Conservation (phyloP, 2,113 vertebrate genomes). For the Platysternon megacephalum region DNA sequence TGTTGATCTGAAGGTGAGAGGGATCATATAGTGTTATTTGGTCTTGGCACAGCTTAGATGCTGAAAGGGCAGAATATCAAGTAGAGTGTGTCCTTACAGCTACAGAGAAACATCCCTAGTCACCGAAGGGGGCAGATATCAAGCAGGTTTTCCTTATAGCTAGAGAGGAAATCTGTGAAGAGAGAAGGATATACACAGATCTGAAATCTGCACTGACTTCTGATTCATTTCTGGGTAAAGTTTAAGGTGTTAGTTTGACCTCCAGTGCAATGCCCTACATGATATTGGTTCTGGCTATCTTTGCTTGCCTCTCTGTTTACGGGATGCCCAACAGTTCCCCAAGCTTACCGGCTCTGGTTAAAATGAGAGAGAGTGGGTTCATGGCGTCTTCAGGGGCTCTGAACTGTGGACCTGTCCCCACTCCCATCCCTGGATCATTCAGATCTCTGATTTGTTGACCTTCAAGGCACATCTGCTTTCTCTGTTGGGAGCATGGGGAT, state of each 20-base stretch:
- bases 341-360: background rate
- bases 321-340: background rate
- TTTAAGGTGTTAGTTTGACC: background rate
- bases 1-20: background rate
- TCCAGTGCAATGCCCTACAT: background rate
- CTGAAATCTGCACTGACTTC: background rate
- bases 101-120: background rate
- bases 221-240: background rate
- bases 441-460: background rate
- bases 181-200: background rate
- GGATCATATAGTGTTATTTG: background rate
- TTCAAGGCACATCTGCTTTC: background rate
- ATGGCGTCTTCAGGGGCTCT: background rate
- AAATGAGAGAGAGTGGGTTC: background rate
- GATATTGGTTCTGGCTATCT: background rate
- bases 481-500: background rate
- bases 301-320: background rate
- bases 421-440: background rate
- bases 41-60: background rate
- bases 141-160: background rate
- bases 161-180: background rate
- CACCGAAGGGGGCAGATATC: background rate
- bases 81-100: background rate
- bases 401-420: background rate
- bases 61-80: background rate